These are phyloP conservation scores for Paratrypauchen microcephalus DNA, from an alignment of 2,797 vertebrate species.

Conservation along the genomic window DNA sequence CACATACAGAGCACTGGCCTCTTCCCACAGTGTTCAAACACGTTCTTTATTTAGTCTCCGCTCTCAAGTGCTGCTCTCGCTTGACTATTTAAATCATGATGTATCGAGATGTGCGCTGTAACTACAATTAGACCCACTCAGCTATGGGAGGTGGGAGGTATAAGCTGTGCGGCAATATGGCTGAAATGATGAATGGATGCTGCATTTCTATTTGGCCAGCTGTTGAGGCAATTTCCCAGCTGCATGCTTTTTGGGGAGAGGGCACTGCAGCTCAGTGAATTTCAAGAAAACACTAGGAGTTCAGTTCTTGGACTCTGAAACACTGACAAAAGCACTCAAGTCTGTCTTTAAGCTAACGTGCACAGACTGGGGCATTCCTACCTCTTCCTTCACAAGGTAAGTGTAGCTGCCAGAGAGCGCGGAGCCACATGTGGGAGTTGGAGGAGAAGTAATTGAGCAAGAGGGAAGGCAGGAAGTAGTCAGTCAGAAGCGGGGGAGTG, in stretches of 20 bases:
- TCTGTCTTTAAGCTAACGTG: constrained; percentile 38
- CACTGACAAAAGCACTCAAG: constrained; percentile 13
- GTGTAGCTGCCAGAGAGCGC: constrained; percentile 54
- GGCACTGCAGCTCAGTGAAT: constrained; percentile 33
- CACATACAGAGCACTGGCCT: constrained; percentile 54
- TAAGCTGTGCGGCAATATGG: constrained; percentile 28
- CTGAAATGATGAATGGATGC: constrained; percentile 34
- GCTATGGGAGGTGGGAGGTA: constrained; percentile 16
- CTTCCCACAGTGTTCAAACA: constrained; percentile 39
- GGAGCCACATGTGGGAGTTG: constrained; percentile 70
- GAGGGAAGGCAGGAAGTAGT: constrained; percentile 60
- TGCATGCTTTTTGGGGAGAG: constrained; percentile 8
- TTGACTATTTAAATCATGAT: constrained; percentile 44
- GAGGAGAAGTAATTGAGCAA: constrained; percentile 70
- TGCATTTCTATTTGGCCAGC: constrained; percentile 40
- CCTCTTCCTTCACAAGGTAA: constrained; percentile 63
- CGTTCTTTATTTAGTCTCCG: constrained; percentile 33
- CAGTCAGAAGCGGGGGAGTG: constrained; percentile 56
- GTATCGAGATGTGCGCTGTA: constrained; percentile 41
- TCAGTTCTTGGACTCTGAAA: constrained; percentile 20
- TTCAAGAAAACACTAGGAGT: constrained; percentile 20
- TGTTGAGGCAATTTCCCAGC: constrained; percentile 35
- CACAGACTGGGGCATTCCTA: constrained; percentile 34
- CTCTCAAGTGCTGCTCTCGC: constrained; percentile 40
- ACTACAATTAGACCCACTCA: constrained; percentile 42